Evolutionary conservation across 2,888 invertebrate genomes (phyloP), one percentile per base, ranked within the genome.

Genomic region (Baronia brevicornis): DNA sequence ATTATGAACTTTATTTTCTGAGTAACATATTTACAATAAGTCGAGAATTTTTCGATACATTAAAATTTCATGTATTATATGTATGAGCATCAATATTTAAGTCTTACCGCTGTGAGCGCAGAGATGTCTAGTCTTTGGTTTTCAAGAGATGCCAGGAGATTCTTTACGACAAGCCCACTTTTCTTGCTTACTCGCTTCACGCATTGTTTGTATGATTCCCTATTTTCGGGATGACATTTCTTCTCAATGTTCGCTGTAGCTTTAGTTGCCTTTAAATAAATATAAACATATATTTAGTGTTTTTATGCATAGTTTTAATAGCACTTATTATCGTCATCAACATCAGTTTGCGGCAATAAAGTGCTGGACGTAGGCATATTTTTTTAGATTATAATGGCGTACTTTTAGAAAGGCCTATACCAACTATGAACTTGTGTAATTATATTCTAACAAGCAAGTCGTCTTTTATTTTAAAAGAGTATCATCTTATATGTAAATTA

Each of bases 121-220:
- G 30, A 29, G 1, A 73, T 60, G 13, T 66, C 55, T 2, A 41
- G 36, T 19, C 59, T 53, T 30, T 67, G 55, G 2, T 34, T 42
- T 39, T 73, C 66, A 15, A 71, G 37, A 0, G 57, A 39, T 0
- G 41, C 48, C 3, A 68, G 57, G 1, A 72, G 41, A 9, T 48
- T 55, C 37, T 74, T 74, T 4, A 66, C 61, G 22, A 68, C 58
- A n/a, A 39, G 8, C 21, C 61, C 48, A 36, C 58, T 62, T 22
- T 60, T 57, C 8, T 33, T 54, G 36, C 53, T 60, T n/a, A 67
- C 53, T 6, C 49, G 41, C 22, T 52, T 58, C 2, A 77, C 62
- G 33, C 74, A 77, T 10, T 48, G 39, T 7, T 29, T 54, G 48
- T 67, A 77, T 1, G 32, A 15, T 1, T 9, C 5, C 22, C 51